phyloP scores from a whole-genome alignment of 2,797 vertebrate genomes.

The Enteromius mattozi region DNA sequence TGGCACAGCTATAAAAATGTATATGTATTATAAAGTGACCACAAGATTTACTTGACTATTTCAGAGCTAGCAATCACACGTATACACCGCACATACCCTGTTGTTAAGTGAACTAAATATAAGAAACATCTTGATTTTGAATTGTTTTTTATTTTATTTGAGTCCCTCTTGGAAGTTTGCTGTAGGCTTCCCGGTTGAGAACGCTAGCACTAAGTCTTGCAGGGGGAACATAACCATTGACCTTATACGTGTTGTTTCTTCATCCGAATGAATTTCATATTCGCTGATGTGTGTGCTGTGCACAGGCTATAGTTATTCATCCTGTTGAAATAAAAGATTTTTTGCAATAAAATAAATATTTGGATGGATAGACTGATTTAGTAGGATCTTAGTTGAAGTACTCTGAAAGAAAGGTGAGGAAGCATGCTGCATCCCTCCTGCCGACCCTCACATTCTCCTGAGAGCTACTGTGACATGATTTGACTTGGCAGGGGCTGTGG shows the following conservation, averaged over 20 bases:
- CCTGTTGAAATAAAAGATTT: background rate
- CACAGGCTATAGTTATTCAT: background rate
- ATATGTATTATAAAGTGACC: background rate
- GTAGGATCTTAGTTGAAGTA: background rate
- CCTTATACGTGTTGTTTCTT: background rate
- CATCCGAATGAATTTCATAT: background rate
- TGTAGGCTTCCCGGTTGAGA: background rate
- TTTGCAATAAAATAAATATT: background rate
- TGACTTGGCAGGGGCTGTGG: conserved; percentile 44
- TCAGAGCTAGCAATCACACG: background rate
- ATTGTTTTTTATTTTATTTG: background rate
- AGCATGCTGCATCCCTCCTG: background rate
- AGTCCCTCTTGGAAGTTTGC: background rate
- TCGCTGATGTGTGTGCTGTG: background rate
- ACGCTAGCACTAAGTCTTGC: too few species aligned
- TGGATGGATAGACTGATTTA: background rate
- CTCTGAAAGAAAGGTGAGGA: background rate
- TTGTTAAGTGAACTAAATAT: background rate
- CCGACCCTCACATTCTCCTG: background rate
- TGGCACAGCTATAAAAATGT: background rate
- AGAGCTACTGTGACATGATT: conserved; percentile 45
- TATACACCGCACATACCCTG: background rate
- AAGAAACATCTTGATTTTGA: background rate
- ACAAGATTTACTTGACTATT: background rate
- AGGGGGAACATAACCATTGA: background rate